Evolutionary conservation across 2,888 invertebrate species (phyloP).

Genomic region (Leptopilina syphax): DNA sequence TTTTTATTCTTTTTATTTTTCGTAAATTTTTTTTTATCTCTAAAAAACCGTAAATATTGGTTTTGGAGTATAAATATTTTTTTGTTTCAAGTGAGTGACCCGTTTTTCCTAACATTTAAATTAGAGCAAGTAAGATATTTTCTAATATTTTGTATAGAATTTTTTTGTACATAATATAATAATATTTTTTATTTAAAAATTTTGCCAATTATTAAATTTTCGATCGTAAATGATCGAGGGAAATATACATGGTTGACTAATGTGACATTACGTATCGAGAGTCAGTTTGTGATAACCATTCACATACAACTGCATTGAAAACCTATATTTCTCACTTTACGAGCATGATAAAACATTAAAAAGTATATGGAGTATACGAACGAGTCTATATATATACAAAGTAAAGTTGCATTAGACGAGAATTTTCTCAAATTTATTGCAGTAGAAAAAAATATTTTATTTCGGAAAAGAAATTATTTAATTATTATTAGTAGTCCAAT

Average conservation of each 20-base stretch:
- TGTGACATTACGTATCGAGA: slow-evolving; percentile 9
- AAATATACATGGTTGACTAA: not conserved
- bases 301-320: slow-evolving; percentile 7
- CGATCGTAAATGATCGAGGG: not conserved
- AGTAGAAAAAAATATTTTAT: not conserved
- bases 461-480: not conserved
- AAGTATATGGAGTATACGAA: not conserved
- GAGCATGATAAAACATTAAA: slow-evolving; percentile 33
- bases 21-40: no score
- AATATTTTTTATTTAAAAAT: no score
- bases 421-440: not conserved
- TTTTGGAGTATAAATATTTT: no score
- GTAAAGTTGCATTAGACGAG: slow-evolving; percentile 13
- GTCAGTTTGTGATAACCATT: slow-evolving; percentile 23
- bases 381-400: not conserved
- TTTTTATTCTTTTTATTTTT: not conserved
- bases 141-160: no score
- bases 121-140: no score
- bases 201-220: not conserved
- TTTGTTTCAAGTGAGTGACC: no score
- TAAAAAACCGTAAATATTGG: no score
- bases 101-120: no score
- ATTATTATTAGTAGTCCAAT: not conserved
- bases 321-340: slow-evolving; percentile 27
- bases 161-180: no score